Base-by-base conservation (phyloP, 2,113 vertebrate species). In the Australoheros scitulus region DNA sequence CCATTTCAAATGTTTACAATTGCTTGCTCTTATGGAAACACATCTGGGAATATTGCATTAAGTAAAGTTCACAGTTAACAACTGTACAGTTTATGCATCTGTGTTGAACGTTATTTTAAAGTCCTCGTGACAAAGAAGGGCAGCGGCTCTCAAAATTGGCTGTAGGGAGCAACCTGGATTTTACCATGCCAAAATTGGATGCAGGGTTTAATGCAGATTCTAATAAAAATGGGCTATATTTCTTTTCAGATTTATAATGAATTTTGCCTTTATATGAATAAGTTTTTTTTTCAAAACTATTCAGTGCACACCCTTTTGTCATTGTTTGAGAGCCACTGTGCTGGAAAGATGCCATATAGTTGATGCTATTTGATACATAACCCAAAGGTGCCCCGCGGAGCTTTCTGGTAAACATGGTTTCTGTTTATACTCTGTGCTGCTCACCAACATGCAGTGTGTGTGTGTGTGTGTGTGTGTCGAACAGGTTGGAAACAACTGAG, bases 1-100 rank as follows among this genome's bases (percentile, higher is more conserved):
- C 91, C 87, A 91, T 94, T 90, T 90, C 75, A 86, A 88, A 94
- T 93, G 92, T 95, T 94, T 93, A 94, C 94, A 94, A 93, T 88
- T 90, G 90, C 92, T 91, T 92, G 92, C 87, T 94, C 85, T 89
- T 90, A 87, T 86, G 65, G 81, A 88, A 87, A 82, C 72, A 91
- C 84, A 72, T 86, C 87, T 94, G 89, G 86, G 86, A 91, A 83
- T 83, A 89, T 72, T 91, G 85, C 89, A 86, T 93, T 79, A 61
- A 92, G 92, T 93, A 92, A 94, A 94, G 85, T 90, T 89, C 91
- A 92, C 82, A 91, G 43, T 91, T 76, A 84, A 91, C 47, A 58
- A 87, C 36, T 38, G 36, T 61, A 85, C 14, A 20, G 61, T 81
- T 79, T 20, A 58, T 63, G 86, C 82, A 80, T 90, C 52, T 87